Evolutionary conservation across 1,140 invertebrate species (phyloP).

Genomic region (Phenacoccus solenopsis): DNA sequence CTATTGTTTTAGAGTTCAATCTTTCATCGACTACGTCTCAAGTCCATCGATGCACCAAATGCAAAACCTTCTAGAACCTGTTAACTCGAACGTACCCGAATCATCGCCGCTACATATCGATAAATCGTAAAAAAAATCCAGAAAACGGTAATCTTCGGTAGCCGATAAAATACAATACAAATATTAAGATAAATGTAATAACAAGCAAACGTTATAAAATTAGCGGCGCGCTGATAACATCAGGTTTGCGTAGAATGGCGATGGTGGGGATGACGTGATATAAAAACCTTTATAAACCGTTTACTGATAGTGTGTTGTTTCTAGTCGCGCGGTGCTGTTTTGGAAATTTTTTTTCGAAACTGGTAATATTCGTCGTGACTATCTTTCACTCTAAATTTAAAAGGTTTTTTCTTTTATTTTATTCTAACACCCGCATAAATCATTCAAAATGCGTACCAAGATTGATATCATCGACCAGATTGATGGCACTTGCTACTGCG

Average conservation of each 20-base stretch:
- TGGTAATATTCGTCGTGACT: background rate
- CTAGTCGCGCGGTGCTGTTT: background rate
- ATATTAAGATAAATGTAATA: too few relatives aligned
- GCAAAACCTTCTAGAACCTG: too few relatives aligned
- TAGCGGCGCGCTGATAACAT: background rate
- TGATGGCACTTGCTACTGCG: slow-evolving; percentile 4
- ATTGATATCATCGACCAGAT: background rate
- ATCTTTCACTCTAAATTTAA: background rate
- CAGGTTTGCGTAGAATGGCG: background rate
- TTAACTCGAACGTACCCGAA: too few relatives aligned
- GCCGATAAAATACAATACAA: background rate
- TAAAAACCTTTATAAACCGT: background rate
- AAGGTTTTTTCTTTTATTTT: background rate
- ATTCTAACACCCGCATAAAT: background rate
- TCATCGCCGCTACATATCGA: too few relatives aligned
- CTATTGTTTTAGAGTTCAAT: too few relatives aligned
- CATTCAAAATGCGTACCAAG: slow-evolving; percentile 5
- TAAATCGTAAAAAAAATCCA: too few relatives aligned
- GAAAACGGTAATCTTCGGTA: background rate
- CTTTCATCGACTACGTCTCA: too few relatives aligned
- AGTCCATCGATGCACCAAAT: too few relatives aligned
- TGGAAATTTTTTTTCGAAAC: background rate
- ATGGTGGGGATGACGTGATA: background rate
- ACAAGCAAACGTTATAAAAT: background rate
- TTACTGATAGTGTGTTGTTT: background rate